Base-by-base conservation (phyloP, 2,797 vertebrate species). In the Anguilla obscura region DNA sequence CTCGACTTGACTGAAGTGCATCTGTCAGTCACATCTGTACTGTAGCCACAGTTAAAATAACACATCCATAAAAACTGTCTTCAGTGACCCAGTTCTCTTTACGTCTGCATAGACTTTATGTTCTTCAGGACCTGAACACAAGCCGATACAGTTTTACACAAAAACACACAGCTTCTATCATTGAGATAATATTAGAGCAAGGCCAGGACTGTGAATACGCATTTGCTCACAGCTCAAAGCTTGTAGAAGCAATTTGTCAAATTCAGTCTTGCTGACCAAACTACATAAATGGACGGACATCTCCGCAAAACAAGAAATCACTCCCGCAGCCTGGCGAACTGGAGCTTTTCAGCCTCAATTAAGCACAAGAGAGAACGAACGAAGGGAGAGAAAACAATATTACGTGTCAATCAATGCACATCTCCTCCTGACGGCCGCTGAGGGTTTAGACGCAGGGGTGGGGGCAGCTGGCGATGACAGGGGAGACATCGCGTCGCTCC, bases 261-360 rank as follows among this genome's bases (percentile, higher is more conserved):
- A 90, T 89, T 87, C 87, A 60, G 87, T 91, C 88, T 89, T 45
- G 66, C 58, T 33, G 63, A 58, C 63, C 60, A 45, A 85, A 89
- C 85, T 89, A 91, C 89, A 91, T 86, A 88, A 88, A 86, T 90
- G 88, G 71, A 87, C 87, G 89, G 90, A 92, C 87, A 9, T 18
- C 79, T 50, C 79, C 9, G 79, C 40, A 50, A 93, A 91, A 90
- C 88, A 88, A 89, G 88, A 87, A 90, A 91, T 88, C 87, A 69
- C 58, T 88, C 79, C 18, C 48, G 86, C 54, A 60, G 86, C 30
- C 85, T 79, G 60, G 45, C 24, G 85, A 88, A 90, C 87, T 82
- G 89, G 45, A 52, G 86, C 87, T 89, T 92, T 92, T 93, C 92
- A 92, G 91, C 90, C 91, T 91, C 91, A 92, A 92, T 92, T 93